Evolutionary conservation across 2,113 vertebrate species (phyloP).

Genomic region (Fregata magnificens): DNA sequence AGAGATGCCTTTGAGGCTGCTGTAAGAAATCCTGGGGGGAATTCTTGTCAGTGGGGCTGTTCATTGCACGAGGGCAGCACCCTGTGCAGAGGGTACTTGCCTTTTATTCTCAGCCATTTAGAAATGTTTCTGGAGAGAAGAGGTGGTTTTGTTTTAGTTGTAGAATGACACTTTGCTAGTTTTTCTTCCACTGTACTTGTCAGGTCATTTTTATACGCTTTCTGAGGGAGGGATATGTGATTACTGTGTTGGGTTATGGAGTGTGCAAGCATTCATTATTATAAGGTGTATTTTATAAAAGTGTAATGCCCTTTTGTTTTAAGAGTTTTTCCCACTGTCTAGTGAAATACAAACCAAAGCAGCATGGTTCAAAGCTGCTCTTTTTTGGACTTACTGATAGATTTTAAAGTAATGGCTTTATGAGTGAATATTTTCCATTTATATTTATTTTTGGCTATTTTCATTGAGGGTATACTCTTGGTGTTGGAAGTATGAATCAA

Average conservation of each 20-base stretch:
- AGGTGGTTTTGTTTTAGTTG: not conserved
- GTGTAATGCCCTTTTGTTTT: not conserved
- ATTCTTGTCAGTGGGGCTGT: not conserved
- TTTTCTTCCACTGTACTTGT: not conserved
- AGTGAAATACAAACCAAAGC: not conserved
- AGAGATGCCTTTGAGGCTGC: not conserved
- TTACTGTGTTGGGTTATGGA: not conserved
- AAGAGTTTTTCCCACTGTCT: not conserved
- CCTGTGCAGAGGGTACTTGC: not conserved
- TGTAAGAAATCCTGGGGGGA: not conserved
- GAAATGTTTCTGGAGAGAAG: not conserved
- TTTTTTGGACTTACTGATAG: not conserved
- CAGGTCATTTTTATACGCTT: not conserved
- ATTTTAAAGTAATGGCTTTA: not conserved
- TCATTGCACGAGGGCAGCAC: not conserved
- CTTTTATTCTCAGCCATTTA: not conserved
- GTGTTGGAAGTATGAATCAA: not conserved
- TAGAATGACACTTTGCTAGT: not conserved
- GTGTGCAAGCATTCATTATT: not conserved
- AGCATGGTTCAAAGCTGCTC: not conserved
- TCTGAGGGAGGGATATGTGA: not conserved
- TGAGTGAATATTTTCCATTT: not conserved
- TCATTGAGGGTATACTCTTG: not conserved
- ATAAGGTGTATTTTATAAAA: not conserved
- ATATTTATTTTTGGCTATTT: not conserved